A percentile compares a stretch with the other conserved stretches of the same genome.
These are phyloP conservation scores for Esox niger DNA, from an alignment of 2,113 vertebrate genomes.

Conservation along the genomic window DNA sequence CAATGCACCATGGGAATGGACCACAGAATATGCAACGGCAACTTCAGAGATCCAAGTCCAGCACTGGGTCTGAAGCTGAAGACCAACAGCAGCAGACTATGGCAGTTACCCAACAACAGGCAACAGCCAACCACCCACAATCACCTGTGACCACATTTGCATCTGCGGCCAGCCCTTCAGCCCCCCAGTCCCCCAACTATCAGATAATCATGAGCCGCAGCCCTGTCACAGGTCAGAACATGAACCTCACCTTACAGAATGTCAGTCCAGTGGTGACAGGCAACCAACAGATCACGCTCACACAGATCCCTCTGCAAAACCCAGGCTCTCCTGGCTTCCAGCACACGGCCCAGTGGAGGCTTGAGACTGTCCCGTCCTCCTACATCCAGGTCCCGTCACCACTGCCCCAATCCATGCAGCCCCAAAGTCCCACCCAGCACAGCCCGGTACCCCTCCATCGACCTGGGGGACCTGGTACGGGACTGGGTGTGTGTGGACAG, in stretches of 20 bases:
- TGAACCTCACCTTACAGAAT: slow-evolving; percentile 92
- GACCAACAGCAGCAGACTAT: slow-evolving; percentile 79
- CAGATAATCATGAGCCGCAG: slow-evolving; percentile 91
- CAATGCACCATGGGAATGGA: slow-evolving; percentile 98
- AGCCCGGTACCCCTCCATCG: slow-evolving; percentile 81
- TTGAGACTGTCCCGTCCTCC: slow-evolving; percentile 82
- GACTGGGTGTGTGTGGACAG: slow-evolving; percentile 82
- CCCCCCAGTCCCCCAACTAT: slow-evolving; percentile 88
- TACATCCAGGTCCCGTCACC: slow-evolving; percentile 90
- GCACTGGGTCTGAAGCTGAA: slow-evolving; percentile 85
- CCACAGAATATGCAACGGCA: slow-evolving; percentile 90
- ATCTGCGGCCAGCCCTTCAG: slow-evolving; percentile 83
- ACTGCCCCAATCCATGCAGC: slow-evolving; percentile 82
- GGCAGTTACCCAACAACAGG: slow-evolving; percentile 66
- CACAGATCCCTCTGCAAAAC: slow-evolving; percentile 79
- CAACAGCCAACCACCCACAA: slow-evolving; percentile 78
- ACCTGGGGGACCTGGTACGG: slow-evolving; percentile 69
- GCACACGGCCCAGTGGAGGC: slow-evolving; percentile 82
- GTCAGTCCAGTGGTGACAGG: slow-evolving; percentile 80
- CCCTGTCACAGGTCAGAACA: slow-evolving; percentile 85
- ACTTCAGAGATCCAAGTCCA: slow-evolving; percentile 87
- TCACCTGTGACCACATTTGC: slow-evolving; percentile 88
- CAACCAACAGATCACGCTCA: slow-evolving; percentile 88
- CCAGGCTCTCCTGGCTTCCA: slow-evolving; percentile 86
- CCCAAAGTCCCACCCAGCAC: slow-evolving; percentile 87